Evolutionary conservation across 1,140 invertebrate genomes (phyloP).

Genomic region (Colletes gigas): DNA sequence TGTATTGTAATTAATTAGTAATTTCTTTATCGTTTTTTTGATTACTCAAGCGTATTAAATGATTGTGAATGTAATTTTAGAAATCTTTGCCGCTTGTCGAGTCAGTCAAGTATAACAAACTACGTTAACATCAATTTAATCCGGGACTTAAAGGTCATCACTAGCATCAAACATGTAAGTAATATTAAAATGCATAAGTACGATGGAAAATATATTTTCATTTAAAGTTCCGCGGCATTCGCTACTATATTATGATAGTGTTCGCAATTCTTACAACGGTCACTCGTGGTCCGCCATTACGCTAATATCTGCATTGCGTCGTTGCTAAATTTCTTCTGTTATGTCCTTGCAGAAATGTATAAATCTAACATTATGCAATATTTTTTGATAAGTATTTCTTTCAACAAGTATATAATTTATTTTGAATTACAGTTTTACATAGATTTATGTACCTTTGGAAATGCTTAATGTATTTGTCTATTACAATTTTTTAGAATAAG

Average conservation of each 20-base stretch:
- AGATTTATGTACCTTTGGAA: too few species aligned
- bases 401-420: background rate
- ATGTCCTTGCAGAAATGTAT: conserved; percentile 10
- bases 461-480: background rate
- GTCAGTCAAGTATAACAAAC: background rate
- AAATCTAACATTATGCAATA: background rate
- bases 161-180: conserved; percentile 72
- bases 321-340: background rate
- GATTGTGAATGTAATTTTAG: conserved; percentile 54
- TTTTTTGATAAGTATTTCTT: too few species aligned
- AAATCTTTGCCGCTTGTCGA: conserved; percentile 56
- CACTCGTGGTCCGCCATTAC: conserved; percentile 5
- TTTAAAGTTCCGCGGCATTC: background rate
- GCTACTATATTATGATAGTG: background rate
- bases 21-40: background rate
- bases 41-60: background rate
- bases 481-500: background rate
- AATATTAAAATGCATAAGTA: conserved; percentile 9
- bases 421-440: conserved; percentile 2
- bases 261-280: background rate
- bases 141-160: conserved; percentile 62
- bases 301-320: conserved; percentile 32
- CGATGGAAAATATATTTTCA: background rate
- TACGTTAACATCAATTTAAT: conserved; percentile 14
- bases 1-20: background rate